Evolutionary conservation across 1,140 invertebrate genomes (phyloP), one percentile per base, ranked within the genome.

Genomic region (Ephestia elutella): DNA sequence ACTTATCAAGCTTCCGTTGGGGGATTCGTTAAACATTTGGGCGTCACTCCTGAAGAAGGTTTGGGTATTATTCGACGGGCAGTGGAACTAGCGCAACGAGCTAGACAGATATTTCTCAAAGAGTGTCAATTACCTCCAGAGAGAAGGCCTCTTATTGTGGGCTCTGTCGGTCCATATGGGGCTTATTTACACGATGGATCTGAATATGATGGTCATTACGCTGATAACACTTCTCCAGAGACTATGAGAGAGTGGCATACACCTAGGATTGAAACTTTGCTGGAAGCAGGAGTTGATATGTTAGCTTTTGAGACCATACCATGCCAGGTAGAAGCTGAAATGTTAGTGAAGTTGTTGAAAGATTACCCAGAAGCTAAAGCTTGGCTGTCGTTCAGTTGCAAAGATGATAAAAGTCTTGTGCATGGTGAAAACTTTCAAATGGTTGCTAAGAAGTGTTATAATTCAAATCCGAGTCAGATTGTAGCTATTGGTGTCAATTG

Each of bases 281-380:
- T 97, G 7, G 90, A 93, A 56, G 92, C 91, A 19, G 95, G 95
- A 8, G 93, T 95, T 0, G 95, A 97, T 84, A 69, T 97, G 0
- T 71, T 98, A 15, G 95, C 95, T 17, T 82, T 98, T 59, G 97
- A 99, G 84, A 98, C 97, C 0, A 93, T 98, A 63, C 97, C 97
- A 13, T 94, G 95, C 57, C 78, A 90, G 60, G 89, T 91, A 44
- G 97, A 98, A 89, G 96, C 94, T 0, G 88, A 94, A 78, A 93
- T 94, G 54, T 80, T 98, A 1, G 83, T 96, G 0, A 90, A 95
- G 25, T 82, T 97, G 30, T 74, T 98, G 13, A 90, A 90, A 30
- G 90, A 95, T 56, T 96, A 92, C 87, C 93, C 93, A 2, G 67
- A 89, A 21, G 79, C 89, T 0, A 94, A 93, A 86, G 95, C 94